Percentiles rank a stretch among this genome's conserved stretches.
These are phyloP conservation scores for Atherinosoma microstoma DNA, from an alignment of 2,797 vertebrate species.

Conservation along the genomic window DNA sequence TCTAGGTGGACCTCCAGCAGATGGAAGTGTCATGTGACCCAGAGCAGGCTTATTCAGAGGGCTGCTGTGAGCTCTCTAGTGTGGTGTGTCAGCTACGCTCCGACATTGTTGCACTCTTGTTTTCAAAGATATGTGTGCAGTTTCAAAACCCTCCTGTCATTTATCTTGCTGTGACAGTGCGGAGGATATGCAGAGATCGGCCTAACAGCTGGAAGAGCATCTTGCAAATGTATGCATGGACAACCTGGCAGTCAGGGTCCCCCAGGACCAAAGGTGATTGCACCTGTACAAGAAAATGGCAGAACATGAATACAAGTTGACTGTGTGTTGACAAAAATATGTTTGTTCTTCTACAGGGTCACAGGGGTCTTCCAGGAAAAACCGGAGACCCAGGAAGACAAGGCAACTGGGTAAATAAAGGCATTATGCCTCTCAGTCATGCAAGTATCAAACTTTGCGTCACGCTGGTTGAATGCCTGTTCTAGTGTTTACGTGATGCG, in stretches of 20 bases:
- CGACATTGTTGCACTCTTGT: constrained; percentile 2
- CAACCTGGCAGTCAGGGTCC: constrained; percentile 74
- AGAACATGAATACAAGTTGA: constrained; percentile 6
- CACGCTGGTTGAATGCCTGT: neutral
- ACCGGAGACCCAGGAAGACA: constrained; percentile 75
- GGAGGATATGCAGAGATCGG: constrained; percentile 81
- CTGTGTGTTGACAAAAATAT: constrained; percentile 24
- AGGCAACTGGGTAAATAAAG: constrained; percentile 81
- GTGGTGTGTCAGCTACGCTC: constrained; percentile 74
- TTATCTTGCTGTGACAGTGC: constrained; percentile 66
- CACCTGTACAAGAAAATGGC: constrained; percentile 1
- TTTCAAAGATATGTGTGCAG: constrained; percentile 14
- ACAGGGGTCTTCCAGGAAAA: constrained; percentile 80
- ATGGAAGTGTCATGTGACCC: constrained; percentile 83
- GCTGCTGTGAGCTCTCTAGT: constrained; percentile 86
- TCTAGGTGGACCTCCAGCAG: constrained; percentile 84
- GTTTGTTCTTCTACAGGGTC: constrained; percentile 69
- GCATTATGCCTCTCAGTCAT: constrained; percentile 10
- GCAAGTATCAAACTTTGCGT: neutral
- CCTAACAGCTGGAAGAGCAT: constrained; percentile 67
- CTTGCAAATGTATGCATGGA: constrained; percentile 80
- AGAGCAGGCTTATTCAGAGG: constrained; percentile 82
- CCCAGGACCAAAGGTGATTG: constrained; percentile 76
- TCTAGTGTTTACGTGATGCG: neutral
- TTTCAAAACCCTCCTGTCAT: constrained; percentile 18